These are phyloP conservation scores for Chaenogobius annularis DNA, from an alignment of 2,113 vertebrate species.

Conservation along the genomic window DNA sequence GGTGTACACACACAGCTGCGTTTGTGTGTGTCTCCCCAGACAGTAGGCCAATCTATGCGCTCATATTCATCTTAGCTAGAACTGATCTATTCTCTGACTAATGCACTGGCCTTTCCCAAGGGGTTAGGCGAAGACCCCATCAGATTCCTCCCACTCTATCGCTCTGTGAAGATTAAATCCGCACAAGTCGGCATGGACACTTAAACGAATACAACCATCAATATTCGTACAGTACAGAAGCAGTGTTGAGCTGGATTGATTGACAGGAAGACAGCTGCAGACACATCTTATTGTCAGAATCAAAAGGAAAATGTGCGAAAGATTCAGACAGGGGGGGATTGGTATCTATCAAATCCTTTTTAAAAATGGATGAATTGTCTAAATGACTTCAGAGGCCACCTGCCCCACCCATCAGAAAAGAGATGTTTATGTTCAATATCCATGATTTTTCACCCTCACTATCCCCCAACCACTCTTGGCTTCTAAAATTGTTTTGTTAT, in stretches of 20 bases:
- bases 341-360: constrained; percentile 63
- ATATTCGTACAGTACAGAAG: constrained; percentile 29
- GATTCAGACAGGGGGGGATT: constrained; percentile 42
- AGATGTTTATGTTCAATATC: constrained; percentile 67
- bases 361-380: constrained; percentile 69
- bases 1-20: constrained; percentile 45
- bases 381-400: constrained; percentile 58
- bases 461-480: constrained; percentile 36
- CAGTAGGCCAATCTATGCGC: constrained; percentile 66
- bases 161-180: constrained; percentile 46
- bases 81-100: constrained; percentile 69
- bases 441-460: constrained; percentile 26
- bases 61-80: constrained; percentile 72
- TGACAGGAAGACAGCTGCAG: constrained; percentile 37
- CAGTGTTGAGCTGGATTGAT: constrained; percentile 28
- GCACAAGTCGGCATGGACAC: constrained; percentile 11
- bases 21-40: constrained; percentile 66
- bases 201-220: constrained; percentile 38
- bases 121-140: constrained; percentile 59
- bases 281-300: constrained; percentile 21
- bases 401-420: constrained; percentile 59
- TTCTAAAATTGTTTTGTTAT: constrained; percentile 71
- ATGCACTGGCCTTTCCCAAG: constrained; percentile 65
- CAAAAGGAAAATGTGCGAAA: constrained; percentile 32
- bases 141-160: constrained; percentile 58